A percentile compares a stretch with the other conserved stretches of the same genome.
These are phyloP conservation scores for Budorcas taxicolor DNA, from an alignment of 2,113 vertebrate species.

Conservation along the genomic window DNA sequence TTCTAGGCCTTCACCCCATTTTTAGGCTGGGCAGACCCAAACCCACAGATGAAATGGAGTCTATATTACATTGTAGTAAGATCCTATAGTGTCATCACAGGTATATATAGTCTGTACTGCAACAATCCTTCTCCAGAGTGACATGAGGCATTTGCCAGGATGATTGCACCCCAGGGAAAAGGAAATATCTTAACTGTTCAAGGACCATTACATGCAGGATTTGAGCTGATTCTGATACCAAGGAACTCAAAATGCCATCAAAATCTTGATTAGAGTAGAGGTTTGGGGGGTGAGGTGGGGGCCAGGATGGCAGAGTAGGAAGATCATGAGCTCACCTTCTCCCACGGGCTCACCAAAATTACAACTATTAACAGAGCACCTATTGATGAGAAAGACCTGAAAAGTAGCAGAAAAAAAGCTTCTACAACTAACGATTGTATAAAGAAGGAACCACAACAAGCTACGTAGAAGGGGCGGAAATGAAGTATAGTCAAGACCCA, in stretches of 20 bases:
- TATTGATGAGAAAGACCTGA: background rate
- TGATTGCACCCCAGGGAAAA: background rate
- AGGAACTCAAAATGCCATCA: background rate
- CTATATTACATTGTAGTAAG: background rate
- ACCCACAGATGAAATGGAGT: background rate
- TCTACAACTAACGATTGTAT: background rate
- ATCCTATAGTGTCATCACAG: background rate
- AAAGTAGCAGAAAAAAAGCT: background rate
- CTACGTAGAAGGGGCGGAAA: background rate
- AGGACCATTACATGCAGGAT: background rate
- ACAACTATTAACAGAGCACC: background rate
- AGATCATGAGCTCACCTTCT: background rate
- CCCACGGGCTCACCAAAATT: background rate
- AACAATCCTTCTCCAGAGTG: background rate
- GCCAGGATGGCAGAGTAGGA: background rate
- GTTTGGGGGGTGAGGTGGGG: background rate
- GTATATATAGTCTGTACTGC: background rate
- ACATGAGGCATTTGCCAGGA: background rate
- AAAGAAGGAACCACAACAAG: background rate
- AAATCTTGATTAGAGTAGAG: background rate
- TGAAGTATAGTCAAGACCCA: background rate
- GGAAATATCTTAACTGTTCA: background rate
- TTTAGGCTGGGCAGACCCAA: background rate
- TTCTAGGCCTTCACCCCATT: background rate
- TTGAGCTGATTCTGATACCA: background rate